These are phyloP conservation scores for Terrapene triunguis DNA, from an alignment of 2,113 vertebrate species.

Conservation along the genomic window DNA sequence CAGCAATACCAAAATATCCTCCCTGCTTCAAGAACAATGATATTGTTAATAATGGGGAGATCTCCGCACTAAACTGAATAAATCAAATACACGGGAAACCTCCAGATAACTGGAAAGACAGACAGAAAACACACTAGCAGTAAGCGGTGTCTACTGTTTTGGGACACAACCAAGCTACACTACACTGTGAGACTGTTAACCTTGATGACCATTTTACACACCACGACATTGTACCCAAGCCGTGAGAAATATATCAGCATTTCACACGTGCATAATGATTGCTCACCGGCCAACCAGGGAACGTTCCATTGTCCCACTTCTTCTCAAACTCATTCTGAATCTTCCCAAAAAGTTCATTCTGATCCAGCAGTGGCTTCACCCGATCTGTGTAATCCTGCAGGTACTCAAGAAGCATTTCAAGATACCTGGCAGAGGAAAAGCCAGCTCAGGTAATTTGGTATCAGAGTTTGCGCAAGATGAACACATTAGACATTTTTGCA, in stretches of 20 bases:
- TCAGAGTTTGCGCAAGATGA: not conserved
- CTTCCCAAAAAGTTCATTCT: slow-evolving; percentile 97
- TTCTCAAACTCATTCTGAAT: slow-evolving; percentile 96
- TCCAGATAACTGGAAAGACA: not conserved
- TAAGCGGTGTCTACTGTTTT: not conserved
- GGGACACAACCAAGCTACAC: not conserved
- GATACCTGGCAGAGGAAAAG: slow-evolving; percentile 83
- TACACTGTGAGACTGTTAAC: fast-evolving
- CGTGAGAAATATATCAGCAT: fast-evolving
- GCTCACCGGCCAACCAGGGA: slow-evolving; percentile 97
- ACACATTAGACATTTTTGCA: not conserved
- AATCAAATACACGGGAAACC: fast-evolving
- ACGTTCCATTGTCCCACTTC: slow-evolving; percentile 95
- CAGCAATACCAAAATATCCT: fast-evolving
- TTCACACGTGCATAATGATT: fast-evolving
- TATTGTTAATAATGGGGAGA: not conserved
- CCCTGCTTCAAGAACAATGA: not conserved
- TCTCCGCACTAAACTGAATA: not conserved
- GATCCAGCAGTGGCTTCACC: slow-evolving; percentile 95
- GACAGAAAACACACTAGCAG: not conserved
- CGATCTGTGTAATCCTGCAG: slow-evolving; percentile 97
- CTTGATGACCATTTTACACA: not conserved
- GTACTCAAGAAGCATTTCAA: slow-evolving; percentile 98
- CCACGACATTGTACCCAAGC: fast-evolving
- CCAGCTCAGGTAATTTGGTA: not conserved